Conservation (phyloP, 2,888 invertebrate genomes). For the Mesorhabditis belari region DNA sequence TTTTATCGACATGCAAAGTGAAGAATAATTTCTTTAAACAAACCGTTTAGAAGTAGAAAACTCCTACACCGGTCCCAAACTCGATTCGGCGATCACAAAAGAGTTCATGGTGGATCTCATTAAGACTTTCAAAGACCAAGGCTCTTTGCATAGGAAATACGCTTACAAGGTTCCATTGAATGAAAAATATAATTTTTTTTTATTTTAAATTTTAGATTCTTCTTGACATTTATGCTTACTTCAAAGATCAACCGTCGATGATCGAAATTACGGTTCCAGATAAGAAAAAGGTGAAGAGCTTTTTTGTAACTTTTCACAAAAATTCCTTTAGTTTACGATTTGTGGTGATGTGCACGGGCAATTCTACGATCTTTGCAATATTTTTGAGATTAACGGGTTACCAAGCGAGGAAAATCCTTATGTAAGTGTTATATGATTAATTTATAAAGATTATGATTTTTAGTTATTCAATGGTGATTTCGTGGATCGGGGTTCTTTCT, state of each 20-base stretch:
- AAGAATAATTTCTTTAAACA: too few species aligned
- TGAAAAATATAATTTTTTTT: not conserved
- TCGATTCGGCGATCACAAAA: conserved; percentile 74
- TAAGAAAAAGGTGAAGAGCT: not conserved
- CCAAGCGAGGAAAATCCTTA: conserved; percentile 92
- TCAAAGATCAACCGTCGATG: conserved; percentile 69
- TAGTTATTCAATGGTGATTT: conserved; percentile 95
- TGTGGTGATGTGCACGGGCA: conserved; percentile 99
- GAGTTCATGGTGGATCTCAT: conserved; percentile 82
- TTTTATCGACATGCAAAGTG: too few species aligned
- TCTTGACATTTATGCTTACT: conserved; percentile 74
- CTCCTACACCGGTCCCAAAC: conserved; percentile 81
- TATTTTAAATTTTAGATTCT: conserved; percentile 74
- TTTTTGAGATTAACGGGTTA: conserved; percentile 90
- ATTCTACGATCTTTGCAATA: conserved; percentile 92
- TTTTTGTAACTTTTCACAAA: conserved; percentile 57
- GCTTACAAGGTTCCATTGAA: conserved; percentile 74
- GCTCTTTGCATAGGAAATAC: conserved; percentile 88
- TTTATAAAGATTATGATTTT: not conserved
- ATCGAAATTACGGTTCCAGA: conserved; percentile 73
- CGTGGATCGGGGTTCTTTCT: conserved; percentile 96
- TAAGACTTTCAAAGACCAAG: conserved; percentile 80
- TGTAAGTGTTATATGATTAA: conserved; percentile 61
- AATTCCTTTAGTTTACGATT: conserved; percentile 80
- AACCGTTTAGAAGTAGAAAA: conserved; percentile 75